A percentile compares a stretch with the other conserved stretches of the same genome.
Evolutionary conservation across 2,797 vertebrate genomes (phyloP).

Genomic region (Buceros bicornis): DNA sequence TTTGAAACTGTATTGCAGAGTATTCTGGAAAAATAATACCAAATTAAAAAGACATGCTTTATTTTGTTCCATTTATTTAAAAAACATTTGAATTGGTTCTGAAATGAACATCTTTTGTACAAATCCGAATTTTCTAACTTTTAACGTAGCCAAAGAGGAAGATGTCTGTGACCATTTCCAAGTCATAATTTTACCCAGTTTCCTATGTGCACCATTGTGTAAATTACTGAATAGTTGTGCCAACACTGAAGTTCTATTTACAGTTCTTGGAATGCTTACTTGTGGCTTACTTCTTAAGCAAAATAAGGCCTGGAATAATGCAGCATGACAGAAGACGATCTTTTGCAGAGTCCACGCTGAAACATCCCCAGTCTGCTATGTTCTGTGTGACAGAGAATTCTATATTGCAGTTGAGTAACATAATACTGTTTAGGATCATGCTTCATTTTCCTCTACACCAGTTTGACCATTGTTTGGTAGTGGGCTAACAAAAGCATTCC

Average conservation of each 20-base stretch:
- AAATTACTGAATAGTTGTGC: constrained; percentile 37
- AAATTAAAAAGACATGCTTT: constrained; percentile 40
- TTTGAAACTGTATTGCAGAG: constrained; percentile 55
- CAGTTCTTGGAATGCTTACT: constrained; percentile 49
- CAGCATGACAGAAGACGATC: not conserved
- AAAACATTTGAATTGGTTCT: constrained; percentile 44
- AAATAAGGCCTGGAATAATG: not conserved
- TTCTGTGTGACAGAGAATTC: not conserved
- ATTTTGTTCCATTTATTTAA: constrained; percentile 61
- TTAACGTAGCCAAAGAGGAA: constrained; percentile 55
- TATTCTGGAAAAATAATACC: constrained; percentile 60
- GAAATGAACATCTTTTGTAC: constrained; percentile 62
- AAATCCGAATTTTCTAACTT: constrained; percentile 61
- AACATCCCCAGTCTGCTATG: not conserved
- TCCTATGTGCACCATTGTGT: constrained; percentile 36
- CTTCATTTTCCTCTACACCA: constrained; percentile 16
- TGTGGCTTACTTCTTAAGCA: constrained; percentile 20
- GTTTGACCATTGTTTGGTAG: constrained; percentile 41
- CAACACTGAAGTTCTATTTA: constrained; percentile 10
- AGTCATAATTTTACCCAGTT: constrained; percentile 34
- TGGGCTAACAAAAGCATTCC: constrained; percentile 43
- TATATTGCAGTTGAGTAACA: not conserved
- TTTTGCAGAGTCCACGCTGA: not conserved
- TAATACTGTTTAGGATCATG: not conserved
- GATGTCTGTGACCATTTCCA: constrained; percentile 55